Evolutionary conservation across 2,797 vertebrate genomes (phyloP).

Genomic region (Sorex maritimensis): DNA sequence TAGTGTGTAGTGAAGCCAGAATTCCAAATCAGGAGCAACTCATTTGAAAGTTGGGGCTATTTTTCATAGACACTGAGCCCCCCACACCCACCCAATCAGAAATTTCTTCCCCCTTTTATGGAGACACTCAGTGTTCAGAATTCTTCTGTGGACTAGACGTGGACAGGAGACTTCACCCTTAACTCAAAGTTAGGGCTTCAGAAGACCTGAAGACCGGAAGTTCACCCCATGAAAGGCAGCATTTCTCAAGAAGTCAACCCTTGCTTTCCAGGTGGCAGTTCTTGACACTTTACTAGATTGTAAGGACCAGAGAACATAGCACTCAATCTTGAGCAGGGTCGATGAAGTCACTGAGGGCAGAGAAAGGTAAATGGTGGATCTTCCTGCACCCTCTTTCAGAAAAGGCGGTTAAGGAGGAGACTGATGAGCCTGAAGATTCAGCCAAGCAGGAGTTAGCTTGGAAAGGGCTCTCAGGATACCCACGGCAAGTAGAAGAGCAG

Average conservation of each 20-base stretch:
- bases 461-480: neutral
- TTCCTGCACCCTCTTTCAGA: neutral
- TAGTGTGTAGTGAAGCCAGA: neutral
- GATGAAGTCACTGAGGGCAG: neutral
- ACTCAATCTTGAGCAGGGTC: neutral
- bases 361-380: neutral
- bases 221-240: neutral
- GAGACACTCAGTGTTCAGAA: neutral
- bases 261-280: constrained; percentile 23
- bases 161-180: neutral
- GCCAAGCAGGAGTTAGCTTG: neutral
- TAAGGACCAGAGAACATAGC: neutral
- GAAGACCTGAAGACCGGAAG: neutral
- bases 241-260: constrained; percentile 8
- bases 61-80: neutral
- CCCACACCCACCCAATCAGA: neutral
- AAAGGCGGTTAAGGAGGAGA: neutral
- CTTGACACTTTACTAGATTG: neutral
- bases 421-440: neutral
- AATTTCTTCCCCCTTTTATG: neutral
- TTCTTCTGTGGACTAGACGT: neutral
- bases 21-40: constrained; percentile 6
- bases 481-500: neutral
- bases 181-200: neutral
- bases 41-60: neutral